phyloP scores from a whole-genome alignment of 2,797 vertebrate species.

The Holocentrus rufus region DNA sequence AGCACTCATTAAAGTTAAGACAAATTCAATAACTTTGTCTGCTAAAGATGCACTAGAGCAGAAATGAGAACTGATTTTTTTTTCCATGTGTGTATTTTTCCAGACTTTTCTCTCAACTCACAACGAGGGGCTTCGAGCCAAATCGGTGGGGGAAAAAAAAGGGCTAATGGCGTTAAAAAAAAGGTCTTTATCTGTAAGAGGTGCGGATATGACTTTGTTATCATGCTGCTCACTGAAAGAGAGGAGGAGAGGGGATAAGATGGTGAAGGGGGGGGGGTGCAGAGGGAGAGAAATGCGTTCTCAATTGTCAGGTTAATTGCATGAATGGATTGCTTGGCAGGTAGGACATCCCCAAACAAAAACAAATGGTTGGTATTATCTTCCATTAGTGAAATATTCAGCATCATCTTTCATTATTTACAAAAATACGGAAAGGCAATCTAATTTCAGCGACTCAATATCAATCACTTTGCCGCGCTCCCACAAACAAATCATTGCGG shows the following conservation, averaged over 20 bases:
- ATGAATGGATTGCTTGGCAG: constrained; percentile 47
- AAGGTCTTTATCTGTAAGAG: constrained; percentile 61
- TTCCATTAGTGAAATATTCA: constrained; percentile 51
- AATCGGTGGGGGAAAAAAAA: constrained; percentile 55
- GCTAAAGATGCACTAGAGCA: constrained; percentile 45
- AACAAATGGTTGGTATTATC: constrained; percentile 50
- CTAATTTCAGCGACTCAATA: constrained; percentile 32
- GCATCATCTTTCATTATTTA: constrained; percentile 57
- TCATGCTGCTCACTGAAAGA: constrained; percentile 56
- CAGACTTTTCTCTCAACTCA: constrained; percentile 39
- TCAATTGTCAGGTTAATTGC: constrained; percentile 55
- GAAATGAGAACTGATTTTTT: constrained; percentile 31
- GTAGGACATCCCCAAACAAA: constrained; percentile 42
- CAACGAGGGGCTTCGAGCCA: constrained; percentile 53
- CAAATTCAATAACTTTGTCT: constrained; percentile 56
- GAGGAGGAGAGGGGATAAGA: constrained; percentile 31
- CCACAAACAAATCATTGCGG: constrained; percentile 33
- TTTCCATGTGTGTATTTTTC: constrained; percentile 37
- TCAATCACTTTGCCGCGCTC: constrained; percentile 26
- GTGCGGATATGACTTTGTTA: constrained; percentile 66
- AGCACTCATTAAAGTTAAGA: constrained; percentile 44
- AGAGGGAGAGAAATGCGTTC: constrained; percentile 25
- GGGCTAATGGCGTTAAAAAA: constrained; percentile 49
- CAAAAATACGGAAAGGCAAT: constrained; percentile 25
- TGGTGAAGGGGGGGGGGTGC: constrained; percentile 1